These are phyloP conservation scores for Xiphophorus maculatus DNA, from an alignment of 2,113 vertebrate species.

Conservation along the genomic window DNA sequence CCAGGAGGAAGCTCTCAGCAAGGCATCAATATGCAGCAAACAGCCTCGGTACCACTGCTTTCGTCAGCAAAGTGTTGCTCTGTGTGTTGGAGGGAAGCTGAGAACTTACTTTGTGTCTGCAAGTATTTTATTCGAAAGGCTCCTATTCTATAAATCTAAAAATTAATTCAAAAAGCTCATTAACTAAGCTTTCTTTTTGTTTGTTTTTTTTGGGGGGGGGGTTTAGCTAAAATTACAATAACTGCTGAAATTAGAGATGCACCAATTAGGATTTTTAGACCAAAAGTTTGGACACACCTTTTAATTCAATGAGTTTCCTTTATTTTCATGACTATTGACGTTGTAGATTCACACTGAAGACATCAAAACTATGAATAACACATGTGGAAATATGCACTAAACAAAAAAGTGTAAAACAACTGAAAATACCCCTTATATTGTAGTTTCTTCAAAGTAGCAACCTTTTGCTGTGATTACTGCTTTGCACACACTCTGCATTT, in stretches of 20 bases:
- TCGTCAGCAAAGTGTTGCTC: conserved; percentile 43
- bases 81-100: conserved; percentile 11
- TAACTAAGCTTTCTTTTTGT: conserved; percentile 1
- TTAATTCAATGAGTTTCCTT: no score
- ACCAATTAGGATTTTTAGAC: not conserved
- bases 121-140: conserved; percentile 32
- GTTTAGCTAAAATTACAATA: conserved; percentile 3
- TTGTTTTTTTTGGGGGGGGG: not conserved
- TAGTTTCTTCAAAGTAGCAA: no score
- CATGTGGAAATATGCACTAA: no score
- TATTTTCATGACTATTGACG: no score
- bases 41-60: conserved; percentile 40
- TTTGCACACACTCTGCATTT: no score
- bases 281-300: no score
- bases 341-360: no score
- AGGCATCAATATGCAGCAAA: conserved; percentile 67
- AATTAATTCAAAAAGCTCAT: conserved; percentile 26
- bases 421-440: no score
- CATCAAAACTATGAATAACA: no score
- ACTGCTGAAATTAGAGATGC: not conserved
- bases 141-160: conserved; percentile 3
- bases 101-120: conserved; percentile 26
- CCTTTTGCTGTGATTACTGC: no score
- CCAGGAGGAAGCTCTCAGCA: conserved; percentile 64
- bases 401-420: no score